These are phyloP conservation scores for Lepus europaeus DNA, from an alignment of 2,113 vertebrate genomes.

Conservation along the genomic window DNA sequence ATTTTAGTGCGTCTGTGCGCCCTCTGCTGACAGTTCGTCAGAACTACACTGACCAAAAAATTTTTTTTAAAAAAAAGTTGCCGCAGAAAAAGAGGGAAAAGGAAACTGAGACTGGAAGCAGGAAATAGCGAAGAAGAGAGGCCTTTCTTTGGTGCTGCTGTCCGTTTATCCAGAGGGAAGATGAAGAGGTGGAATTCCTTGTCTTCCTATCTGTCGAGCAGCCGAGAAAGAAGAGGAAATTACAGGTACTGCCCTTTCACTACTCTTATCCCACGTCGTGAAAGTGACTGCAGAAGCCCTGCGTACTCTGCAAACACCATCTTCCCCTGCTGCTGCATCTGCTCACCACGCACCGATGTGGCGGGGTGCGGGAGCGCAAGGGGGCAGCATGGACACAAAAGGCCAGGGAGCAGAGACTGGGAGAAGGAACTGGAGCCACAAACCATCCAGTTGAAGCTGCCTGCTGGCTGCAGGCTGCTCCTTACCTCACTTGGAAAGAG, in stretches of 20 bases:
- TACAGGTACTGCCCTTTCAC: background rate
- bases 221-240: constrained; percentile 19
- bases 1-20: constrained; percentile 74
- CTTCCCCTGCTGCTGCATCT: background rate
- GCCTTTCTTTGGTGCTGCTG: background rate
- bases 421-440: background rate
- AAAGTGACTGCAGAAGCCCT: constrained; percentile 27
- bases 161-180: constrained; percentile 12
- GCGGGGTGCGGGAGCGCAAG: background rate
- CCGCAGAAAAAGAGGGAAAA: background rate
- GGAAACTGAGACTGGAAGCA: background rate
- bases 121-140: background rate
- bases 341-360: background rate
- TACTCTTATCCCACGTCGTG: background rate
- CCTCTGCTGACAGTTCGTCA: constrained; percentile 78
- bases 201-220: background rate
- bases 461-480: constrained; percentile 24
- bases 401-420: background rate
- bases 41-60: constrained; percentile 49
- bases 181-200: background rate
- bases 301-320: background rate
- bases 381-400: background rate
- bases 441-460: constrained; percentile 19
- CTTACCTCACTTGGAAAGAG: constrained; percentile 59
- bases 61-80: background rate